A percentile compares a stretch with the other conserved stretches of the same genome.
phyloP scores from a whole-genome alignment of 2,113 vertebrate species.

The Spermophilus dauricus region DNA sequence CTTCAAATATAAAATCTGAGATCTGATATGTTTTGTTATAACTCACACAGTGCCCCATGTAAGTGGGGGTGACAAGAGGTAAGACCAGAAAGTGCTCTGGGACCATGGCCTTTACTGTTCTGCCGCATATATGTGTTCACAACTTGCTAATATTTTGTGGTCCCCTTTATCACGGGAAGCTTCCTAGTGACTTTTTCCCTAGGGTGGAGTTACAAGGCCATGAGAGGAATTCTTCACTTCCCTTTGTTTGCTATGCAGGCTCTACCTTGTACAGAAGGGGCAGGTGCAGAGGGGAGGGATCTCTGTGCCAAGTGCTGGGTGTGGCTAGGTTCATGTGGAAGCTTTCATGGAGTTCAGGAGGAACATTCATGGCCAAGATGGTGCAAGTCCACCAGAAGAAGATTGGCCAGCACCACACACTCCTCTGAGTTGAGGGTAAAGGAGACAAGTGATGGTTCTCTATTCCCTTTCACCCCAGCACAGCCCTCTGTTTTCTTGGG shows the following conservation, averaged over 20 bases:
- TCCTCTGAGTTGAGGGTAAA: neutral
- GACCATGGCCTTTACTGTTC: neutral
- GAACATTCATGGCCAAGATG: neutral
- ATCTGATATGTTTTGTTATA: neutral
- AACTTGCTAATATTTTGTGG: neutral
- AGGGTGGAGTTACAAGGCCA: neutral
- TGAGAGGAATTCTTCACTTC: neutral
- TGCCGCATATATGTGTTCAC: accelerated
- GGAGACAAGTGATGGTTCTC: neutral
- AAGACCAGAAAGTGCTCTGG: neutral
- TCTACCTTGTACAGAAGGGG: neutral
- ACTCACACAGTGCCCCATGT: neutral
- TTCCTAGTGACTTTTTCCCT: neutral
- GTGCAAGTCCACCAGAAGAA: accelerated
- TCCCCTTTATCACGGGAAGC: neutral
- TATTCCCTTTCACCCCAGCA: neutral
- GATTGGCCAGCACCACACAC: neutral
- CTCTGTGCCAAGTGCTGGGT: neutral
- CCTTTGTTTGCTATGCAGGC: neutral
- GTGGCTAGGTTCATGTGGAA: neutral
- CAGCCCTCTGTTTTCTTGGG: neutral
- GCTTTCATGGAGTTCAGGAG: neutral
- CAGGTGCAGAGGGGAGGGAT: neutral
- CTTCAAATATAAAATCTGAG: neutral
- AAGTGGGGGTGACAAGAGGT: neutral